phyloP scores from a whole-genome alignment of 2,113 vertebrate species.

The Sardina pilchardus region DNA sequence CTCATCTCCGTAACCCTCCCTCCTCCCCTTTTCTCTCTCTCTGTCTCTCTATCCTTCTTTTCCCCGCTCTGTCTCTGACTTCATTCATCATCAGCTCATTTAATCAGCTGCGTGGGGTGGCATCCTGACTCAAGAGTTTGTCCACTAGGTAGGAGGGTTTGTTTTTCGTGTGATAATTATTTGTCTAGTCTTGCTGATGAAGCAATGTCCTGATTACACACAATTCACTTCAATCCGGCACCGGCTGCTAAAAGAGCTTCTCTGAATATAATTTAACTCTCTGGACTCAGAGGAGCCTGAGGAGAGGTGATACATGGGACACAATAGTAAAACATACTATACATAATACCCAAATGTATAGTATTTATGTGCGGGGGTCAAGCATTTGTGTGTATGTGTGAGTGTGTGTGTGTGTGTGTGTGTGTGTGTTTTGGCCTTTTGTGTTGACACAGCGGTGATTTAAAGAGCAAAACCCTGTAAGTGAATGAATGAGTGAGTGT shows the following conservation, averaged over 20 bases:
- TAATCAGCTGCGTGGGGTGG: not conserved
- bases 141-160: not conserved
- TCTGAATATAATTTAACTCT: constrained; percentile 8
- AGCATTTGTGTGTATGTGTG: constrained; percentile 27
- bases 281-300: not conserved
- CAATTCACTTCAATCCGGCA: not conserved
- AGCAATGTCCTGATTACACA: not conserved
- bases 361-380: not conserved
- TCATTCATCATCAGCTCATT: not conserved
- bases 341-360: constrained; percentile 13
- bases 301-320: not conserved
- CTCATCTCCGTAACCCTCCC: not conserved
- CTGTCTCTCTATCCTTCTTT: not conserved
- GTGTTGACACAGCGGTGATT: constrained; percentile 84
- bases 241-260: not conserved
- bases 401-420: constrained; percentile 24
- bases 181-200: not conserved
- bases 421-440: constrained; percentile 56
- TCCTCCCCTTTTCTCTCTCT: not conserved
- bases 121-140: not conserved
- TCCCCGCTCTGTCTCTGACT: not conserved
- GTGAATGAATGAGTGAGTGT: constrained; percentile 49
- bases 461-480: constrained; percentile 77
- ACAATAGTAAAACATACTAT: not conserved
- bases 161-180: constrained; percentile 5